phyloP scores from a whole-genome alignment of 2,797 vertebrate genomes.

The Crocodylus rhombifer region DNA sequence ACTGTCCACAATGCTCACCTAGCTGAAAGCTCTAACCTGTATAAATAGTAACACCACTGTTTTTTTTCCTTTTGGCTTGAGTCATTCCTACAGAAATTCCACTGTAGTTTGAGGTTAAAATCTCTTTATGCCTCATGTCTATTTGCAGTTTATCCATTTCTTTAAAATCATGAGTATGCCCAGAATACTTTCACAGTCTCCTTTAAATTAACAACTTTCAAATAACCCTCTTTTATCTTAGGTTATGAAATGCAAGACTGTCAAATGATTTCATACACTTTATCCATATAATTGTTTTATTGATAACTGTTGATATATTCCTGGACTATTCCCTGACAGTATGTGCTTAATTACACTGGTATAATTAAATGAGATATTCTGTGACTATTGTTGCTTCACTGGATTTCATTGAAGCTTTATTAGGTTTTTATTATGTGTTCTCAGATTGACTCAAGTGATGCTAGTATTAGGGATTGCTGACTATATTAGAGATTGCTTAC shows the following conservation, averaged over 20 bases:
- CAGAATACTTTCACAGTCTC: neutral
- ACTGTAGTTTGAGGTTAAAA: neutral
- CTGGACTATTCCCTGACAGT: neutral
- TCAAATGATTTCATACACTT: neutral
- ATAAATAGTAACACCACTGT: neutral
- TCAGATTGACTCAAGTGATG: neutral
- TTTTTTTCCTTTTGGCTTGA: neutral
- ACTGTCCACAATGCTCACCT: neutral
- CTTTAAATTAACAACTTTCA: neutral
- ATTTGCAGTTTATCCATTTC: neutral
- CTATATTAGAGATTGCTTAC: neutral
- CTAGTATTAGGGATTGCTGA: neutral
- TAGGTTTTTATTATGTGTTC: neutral
- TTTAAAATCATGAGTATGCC: neutral
- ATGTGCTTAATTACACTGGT: neutral
- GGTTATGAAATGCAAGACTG: neutral
- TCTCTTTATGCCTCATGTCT: rapidly evolving
- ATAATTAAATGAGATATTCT: neutral
- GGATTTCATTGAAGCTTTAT: neutral
- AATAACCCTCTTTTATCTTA: neutral
- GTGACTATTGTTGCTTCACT: rapidly evolving
- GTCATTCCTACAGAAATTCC: neutral
- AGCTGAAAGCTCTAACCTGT: neutral
- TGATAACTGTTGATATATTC: neutral
- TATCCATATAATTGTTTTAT: neutral